These are phyloP conservation scores for Tinamus guttatus DNA, from an alignment of 2,113 vertebrate genomes.

Conservation along the genomic window DNA sequence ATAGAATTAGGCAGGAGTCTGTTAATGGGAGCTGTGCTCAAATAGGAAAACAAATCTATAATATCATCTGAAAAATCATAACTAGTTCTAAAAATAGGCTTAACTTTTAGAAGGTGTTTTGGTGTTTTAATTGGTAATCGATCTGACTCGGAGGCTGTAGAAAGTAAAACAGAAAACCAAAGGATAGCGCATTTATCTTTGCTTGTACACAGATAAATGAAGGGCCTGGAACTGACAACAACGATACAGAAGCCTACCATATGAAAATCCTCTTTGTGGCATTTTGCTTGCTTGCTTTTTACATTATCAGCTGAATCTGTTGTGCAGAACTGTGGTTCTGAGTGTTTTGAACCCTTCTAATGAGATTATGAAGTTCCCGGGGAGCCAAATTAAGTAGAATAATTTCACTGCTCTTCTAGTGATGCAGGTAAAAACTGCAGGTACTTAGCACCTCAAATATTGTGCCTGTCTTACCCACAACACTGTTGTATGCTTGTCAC, in stretches of 20 bases:
- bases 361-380: not conserved
- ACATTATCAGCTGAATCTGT: not conserved
- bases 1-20: not conserved
- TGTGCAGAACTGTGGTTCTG: accelerated
- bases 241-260: not conserved
- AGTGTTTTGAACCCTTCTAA: not conserved
- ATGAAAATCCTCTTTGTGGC: not conserved
- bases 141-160: not conserved
- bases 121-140: not conserved
- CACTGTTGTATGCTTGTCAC: not conserved
- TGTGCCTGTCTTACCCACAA: not conserved
- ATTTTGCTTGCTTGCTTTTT: not conserved
- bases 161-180: not conserved
- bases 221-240: not conserved
- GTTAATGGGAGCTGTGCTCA: not conserved
- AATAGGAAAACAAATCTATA: not conserved
- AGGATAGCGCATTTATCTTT: accelerated
- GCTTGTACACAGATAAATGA: not conserved
- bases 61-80: not conserved
- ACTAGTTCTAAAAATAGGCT: not conserved
- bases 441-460: accelerated
- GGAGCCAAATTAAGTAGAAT: not conserved
- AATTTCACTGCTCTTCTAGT: not conserved
- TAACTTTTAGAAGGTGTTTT: not conserved
- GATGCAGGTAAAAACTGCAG: not conserved